Evolutionary conservation across 2,888 invertebrate species (phyloP).

Genomic region (Amphiduros pacificus): DNA sequence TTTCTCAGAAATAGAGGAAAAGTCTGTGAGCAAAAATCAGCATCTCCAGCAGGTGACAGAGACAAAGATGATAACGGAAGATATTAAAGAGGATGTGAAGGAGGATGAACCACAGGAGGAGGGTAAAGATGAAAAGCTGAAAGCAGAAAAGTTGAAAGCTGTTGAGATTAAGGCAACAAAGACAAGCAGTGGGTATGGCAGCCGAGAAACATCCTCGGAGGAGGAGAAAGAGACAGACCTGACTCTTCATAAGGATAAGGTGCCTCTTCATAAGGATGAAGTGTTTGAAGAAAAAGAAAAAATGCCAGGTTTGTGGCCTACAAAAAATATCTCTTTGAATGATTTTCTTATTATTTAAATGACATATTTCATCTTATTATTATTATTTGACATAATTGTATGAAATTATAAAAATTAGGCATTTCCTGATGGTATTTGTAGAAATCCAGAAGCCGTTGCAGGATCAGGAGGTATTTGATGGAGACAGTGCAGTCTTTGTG

Average conservation of each 20-base stretch:
- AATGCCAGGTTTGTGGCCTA: not conserved
- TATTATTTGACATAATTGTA: not conserved
- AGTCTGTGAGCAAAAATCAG: not conserved
- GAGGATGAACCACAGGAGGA: not conserved
- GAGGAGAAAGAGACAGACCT: slow-evolving; percentile 24
- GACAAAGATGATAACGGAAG: not conserved
- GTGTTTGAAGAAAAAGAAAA: not conserved
- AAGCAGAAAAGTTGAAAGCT: not conserved
- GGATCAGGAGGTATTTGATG: slow-evolving; percentile 38
- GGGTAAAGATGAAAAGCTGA: not conserved
- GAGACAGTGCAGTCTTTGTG: slow-evolving; percentile 36
- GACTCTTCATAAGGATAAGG: not conserved
- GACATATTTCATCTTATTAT: not conserved
- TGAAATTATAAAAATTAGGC: no score
- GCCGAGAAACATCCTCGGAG: slow-evolving; percentile 41
- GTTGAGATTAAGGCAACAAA: slow-evolving; percentile 32
- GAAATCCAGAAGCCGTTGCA: no score
- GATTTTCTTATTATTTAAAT: not conserved
- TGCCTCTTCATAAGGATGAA: not conserved
- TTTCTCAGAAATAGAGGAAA: not conserved
- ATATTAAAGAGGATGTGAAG: not conserved
- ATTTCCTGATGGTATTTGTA: no score
- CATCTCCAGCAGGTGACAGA: not conserved
- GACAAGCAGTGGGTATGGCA: slow-evolving; percentile 36
- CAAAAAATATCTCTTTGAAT: not conserved